phyloP scores from a whole-genome alignment of 2,113 vertebrate species.

The Equus quagga region DNA sequence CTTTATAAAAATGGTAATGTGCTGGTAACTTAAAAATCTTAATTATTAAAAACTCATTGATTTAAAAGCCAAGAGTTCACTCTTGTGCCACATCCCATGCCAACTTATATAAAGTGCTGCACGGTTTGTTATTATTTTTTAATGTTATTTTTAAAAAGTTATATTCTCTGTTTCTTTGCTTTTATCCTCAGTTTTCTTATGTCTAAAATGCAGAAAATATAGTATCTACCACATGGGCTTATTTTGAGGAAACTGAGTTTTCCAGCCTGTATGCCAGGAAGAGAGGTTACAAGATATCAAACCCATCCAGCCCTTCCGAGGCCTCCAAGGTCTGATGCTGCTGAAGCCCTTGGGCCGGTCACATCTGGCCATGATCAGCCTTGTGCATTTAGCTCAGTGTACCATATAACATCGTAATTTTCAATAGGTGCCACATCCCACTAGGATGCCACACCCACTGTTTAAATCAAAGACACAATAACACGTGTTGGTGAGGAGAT shows the following conservation, averaged over 20 bases:
- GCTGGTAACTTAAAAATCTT: slow-evolving; percentile 23
- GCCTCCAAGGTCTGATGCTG: neutral
- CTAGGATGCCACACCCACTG: neutral
- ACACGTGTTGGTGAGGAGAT: neutral
- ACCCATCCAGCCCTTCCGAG: neutral
- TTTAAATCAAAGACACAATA: slow-evolving; percentile 16
- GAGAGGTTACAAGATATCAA: neutral
- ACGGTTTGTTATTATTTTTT: neutral
- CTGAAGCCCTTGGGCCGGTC: neutral
- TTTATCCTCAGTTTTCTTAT: slow-evolving; percentile 33
- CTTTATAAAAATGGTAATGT: slow-evolving; percentile 49
- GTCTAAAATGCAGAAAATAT: slow-evolving; percentile 33
- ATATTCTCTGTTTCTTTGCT: neutral
- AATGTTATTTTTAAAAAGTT: neutral
- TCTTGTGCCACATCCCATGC: neutral
- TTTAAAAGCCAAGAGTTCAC: slow-evolving; percentile 34
- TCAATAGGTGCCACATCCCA: neutral
- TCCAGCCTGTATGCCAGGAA: neutral
- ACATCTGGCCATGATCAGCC: neutral
- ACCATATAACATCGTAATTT: neutral
- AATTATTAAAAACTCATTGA: neutral
- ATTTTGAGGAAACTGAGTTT: slow-evolving; percentile 28
- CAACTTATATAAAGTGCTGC: neutral
- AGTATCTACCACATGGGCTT: neutral
- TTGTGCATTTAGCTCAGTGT: neutral